Conservation (phyloP, 2,888 invertebrate species). For the Gisinianus flammeolus region DNA sequence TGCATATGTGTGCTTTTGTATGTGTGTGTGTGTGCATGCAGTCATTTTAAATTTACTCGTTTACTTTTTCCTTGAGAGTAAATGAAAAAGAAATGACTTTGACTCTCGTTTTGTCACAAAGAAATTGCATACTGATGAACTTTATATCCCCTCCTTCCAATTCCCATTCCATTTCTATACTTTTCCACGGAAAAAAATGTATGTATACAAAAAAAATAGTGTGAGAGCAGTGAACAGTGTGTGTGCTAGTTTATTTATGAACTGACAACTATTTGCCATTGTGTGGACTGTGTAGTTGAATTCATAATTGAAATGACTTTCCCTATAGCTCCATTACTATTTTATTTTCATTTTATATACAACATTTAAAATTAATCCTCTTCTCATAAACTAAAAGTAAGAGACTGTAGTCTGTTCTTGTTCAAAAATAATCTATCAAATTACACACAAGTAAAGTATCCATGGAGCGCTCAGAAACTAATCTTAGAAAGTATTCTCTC, state of each 20-base stretch:
- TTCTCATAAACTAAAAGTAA: no score
- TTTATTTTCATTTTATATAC: background rate
- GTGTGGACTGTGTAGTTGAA: no score
- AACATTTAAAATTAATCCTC: background rate
- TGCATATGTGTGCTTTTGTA: background rate
- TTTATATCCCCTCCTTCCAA: background rate
- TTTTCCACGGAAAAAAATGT: no score
- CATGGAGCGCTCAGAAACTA: background rate
- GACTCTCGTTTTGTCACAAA: background rate
- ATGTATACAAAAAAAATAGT: no score
- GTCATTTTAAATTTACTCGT: background rate
- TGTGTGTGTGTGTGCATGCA: no score
- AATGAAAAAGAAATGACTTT: constrained; percentile 10
- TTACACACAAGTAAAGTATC: no score
- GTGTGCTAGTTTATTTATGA: background rate
- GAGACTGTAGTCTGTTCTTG: no score
- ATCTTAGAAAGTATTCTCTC: background rate
- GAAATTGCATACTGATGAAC: constrained; percentile 6
- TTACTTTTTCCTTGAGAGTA: background rate
- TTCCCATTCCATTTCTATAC: no score
- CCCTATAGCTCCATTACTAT: background rate
- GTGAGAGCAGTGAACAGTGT: no score
- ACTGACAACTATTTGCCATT: background rate
- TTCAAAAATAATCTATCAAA: no score
- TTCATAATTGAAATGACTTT: no score